Base-by-base conservation (phyloP, 2,113 vertebrate species). In the Malurus melanocephalus region DNA sequence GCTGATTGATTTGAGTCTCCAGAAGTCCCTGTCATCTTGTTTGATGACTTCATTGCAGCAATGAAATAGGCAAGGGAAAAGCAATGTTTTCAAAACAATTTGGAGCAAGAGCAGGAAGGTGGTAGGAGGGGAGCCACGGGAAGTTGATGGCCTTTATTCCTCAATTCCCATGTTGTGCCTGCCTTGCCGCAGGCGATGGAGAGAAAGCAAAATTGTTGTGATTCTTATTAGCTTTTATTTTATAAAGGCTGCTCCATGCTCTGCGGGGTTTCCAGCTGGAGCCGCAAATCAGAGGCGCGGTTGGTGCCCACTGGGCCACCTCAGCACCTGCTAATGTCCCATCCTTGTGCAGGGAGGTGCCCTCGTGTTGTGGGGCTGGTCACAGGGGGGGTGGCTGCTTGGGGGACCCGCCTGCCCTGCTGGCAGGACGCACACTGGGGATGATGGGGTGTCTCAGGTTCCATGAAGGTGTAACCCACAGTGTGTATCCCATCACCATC, bases 61-160 rank as follows among this genome's bases (percentile, higher is more conserved):
- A 96, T 96, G 94, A 96, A 96, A 96, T 91, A 96, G 95, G 94
- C 95, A 93, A 80, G 94, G 91, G 95, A 93, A 88, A 93, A 92
- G 91, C 95, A 95, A 94, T 96, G 96, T 96, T 96, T 96, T 96
- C 93, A 93, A 96, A 96, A 95, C 96, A 96, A 96, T 96, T 94
- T 96, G 95, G 88, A 96, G 92, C 94, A 75, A 89, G 88, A 93
- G 81, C 87, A 96, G 91, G 57, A 90, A 95, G 94, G 91, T 81
- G 38, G 93, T 77, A 74, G 95, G 94, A 93, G 87, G 92, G 23
- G 91, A 95, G 77, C 95, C 93, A 77, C 61, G 51, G 92, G 93
- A 96, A 90, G 84, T 33, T 95, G 96, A 94, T 96, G 95, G 96
- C 95, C 94, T 96, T 96, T 95, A 96, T 96, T 96, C 91, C 92